phyloP scores from a whole-genome alignment of 2,797 vertebrate genomes.

The Siniperca undulata region DNA sequence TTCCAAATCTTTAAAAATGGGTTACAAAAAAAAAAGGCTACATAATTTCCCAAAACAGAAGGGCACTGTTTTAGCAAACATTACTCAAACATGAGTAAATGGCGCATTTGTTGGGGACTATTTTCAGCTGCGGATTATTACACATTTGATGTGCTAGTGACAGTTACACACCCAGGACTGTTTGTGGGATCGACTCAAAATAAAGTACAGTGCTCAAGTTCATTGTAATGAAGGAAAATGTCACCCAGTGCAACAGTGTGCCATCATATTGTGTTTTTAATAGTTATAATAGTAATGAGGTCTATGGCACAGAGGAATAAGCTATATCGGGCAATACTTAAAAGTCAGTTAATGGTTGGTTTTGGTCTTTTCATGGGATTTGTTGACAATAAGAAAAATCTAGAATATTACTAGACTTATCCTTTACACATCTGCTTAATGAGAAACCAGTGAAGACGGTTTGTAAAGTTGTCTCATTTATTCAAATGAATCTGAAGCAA shows the following conservation, averaged over 20 bases:
- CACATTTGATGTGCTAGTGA: background rate
- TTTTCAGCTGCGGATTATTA: conserved; percentile 10
- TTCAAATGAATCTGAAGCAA: background rate
- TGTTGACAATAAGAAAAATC: background rate
- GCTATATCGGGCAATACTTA: background rate
- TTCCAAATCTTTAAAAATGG: background rate
- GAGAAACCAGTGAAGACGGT: background rate
- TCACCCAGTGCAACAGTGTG: background rate
- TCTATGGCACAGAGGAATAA: background rate
- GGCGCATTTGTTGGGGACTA: background rate
- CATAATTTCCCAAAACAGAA: background rate
- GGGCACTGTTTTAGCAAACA: background rate
- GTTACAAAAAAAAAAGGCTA: background rate
- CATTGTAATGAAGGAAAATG: background rate
- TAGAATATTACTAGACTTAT: background rate
- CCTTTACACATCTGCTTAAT: background rate
- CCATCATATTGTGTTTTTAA: conserved; percentile 1
- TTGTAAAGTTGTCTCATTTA: background rate
- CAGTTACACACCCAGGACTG: background rate
- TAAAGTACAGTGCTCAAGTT: background rate
- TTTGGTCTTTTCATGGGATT: conserved; percentile 23
- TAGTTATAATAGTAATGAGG: background rate
- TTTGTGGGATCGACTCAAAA: background rate
- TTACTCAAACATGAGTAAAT: background rate
- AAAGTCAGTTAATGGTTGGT: background rate